A percentile compares a stretch with the other conserved stretches of the same genome.
These are phyloP conservation scores for Dryococelus australis DNA, from an alignment of 2,888 invertebrate genomes.

Conservation along the genomic window DNA sequence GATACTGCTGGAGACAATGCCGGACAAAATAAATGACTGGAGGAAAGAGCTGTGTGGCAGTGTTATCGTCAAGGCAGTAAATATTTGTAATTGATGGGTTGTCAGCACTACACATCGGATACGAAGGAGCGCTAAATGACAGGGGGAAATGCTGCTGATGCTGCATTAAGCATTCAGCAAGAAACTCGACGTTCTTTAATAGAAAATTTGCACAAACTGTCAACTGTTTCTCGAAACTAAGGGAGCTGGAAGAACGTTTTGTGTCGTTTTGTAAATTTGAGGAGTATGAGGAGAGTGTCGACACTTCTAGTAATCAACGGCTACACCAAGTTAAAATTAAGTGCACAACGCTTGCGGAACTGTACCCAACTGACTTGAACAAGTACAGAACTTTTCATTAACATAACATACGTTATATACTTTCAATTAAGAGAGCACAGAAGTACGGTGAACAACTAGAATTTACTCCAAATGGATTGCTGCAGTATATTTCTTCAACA, in stretches of 20 bases:
- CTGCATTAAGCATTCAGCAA: conserved; percentile 22
- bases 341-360: background rate
- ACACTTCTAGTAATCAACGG: background rate
- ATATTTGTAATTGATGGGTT: background rate
- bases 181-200: background rate
- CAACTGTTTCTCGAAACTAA: conserved; percentile 6
- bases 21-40: background rate
- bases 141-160: background rate
- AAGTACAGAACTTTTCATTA: background rate
- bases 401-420: background rate
- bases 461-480: conserved; percentile 13
- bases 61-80: background rate
- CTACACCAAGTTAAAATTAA: background rate
- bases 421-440: background rate
- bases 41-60: background rate
- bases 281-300: background rate
- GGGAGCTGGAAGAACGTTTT: no score
- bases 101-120: background rate
- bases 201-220: background rate
- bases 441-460: background rate
- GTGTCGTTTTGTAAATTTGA: conserved; percentile 19
- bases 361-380: background rate
- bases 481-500: background rate
- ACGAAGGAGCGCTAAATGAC: background rate
- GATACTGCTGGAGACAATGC: background rate